These are phyloP conservation scores for Danionella cerebrum DNA, from an alignment of 2,113 vertebrate genomes.

Conservation along the genomic window DNA sequence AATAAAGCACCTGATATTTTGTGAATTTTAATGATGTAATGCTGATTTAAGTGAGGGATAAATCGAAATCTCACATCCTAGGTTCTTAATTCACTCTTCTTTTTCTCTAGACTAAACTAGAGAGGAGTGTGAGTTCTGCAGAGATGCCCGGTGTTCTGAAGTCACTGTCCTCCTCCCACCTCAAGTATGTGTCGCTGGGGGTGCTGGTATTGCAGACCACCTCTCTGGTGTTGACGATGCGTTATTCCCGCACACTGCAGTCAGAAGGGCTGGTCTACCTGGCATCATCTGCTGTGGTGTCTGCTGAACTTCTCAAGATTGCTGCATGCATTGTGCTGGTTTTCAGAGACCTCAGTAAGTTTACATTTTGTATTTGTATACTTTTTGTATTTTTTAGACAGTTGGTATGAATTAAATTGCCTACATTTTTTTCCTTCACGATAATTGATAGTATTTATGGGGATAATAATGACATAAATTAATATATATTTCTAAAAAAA, in stretches of 20 bases:
- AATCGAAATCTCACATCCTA: too few species aligned
- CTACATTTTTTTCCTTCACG: too few species aligned
- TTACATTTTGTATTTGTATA: too few species aligned
- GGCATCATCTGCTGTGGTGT: conserved; percentile 93
- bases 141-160: conserved; percentile 6
- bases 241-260: conserved; percentile 88
- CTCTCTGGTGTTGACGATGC: conserved; percentile 92
- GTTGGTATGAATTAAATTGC: too few species aligned
- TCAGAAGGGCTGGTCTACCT: conserved; percentile 93
- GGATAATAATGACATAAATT: too few species aligned
- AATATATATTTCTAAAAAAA: too few species aligned
- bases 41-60: too few species aligned
- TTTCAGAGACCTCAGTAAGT: conserved; percentile 88
- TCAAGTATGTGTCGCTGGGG: conserved; percentile 91
- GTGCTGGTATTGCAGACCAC: conserved; percentile 96
- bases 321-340: conserved; percentile 79
- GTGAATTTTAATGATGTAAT: too few species aligned
- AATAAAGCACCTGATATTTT: too few species aligned
- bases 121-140: not conserved
- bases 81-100: too few species aligned
- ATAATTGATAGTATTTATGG: too few species aligned
- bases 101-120: not conserved
- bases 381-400: too few species aligned
- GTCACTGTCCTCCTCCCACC: conserved; percentile 58
- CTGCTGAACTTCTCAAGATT: conserved; percentile 90